phyloP scores from a whole-genome alignment of 2,113 vertebrate species.

The Myodes glareolus region DNA sequence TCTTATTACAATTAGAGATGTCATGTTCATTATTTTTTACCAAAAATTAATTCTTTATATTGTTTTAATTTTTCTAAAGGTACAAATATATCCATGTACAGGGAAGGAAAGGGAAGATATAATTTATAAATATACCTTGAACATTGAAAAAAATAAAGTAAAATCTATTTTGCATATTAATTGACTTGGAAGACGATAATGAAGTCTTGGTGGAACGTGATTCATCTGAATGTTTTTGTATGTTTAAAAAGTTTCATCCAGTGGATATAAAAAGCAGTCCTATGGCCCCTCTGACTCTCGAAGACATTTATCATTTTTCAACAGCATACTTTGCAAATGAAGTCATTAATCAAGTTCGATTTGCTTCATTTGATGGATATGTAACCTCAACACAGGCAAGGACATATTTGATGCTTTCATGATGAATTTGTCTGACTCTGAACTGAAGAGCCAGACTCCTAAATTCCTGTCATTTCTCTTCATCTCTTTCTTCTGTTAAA shows the following conservation, averaged over 20 bases:
- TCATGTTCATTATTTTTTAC: background rate
- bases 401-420: background rate
- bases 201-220: background rate
- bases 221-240: background rate
- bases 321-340: background rate
- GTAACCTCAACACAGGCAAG: background rate
- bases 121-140: background rate
- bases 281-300: background rate
- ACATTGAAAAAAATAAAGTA: background rate
- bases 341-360: constrained; percentile 26
- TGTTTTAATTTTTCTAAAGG: background rate
- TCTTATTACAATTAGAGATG: background rate
- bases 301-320: constrained; percentile 20
- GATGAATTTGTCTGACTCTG: constrained; percentile 51
- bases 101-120: background rate
- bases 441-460: background rate
- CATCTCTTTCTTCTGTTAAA: background rate
- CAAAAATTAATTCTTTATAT: background rate
- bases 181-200: constrained; percentile 21
- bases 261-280: background rate
- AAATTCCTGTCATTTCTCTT: background rate
- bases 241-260: background rate
- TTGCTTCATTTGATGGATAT: constrained; percentile 29
- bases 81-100: background rate
- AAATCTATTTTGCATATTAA: background rate